Base-by-base conservation (phyloP, 2,888 invertebrate genomes). In the Acrocyrtus sp. region DNA sequence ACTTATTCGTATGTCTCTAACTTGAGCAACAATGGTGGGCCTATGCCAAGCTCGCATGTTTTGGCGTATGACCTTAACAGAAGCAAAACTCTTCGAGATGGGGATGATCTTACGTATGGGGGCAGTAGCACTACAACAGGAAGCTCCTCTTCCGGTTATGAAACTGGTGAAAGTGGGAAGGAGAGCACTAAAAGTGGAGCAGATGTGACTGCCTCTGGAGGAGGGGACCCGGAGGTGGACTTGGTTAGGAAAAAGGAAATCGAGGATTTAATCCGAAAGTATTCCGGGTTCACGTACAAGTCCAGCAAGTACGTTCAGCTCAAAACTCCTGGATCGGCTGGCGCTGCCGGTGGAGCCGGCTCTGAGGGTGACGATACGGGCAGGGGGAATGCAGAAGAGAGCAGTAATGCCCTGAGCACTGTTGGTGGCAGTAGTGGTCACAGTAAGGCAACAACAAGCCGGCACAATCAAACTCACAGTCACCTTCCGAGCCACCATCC, bases 241-340 rank as follows among this genome's bases (percentile, higher is more conserved):
- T 88, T 88, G 78, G 93, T 94, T 79, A 87, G 94, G 50, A 92
- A 93, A 83, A 93, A 93, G 82, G 94, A 94, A 83, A 92, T 93
- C 72, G 91, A 92, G 83, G 90, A 90, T 81, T 86, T 94, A 72
- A 92, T 93, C 74, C 88, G 91, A 87, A 94, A 93, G 84, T 94
- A 94, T 84, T 90, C 92, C 29, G 92, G 91, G 51, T 85, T 93
- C 82, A 88, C 88, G 68, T 91, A 90, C 84, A 89, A 87, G 21
- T 76, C 76, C 0, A 78, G 75, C 24, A 78, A 78, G 47, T 78
- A 78, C 65, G 78, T 78, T 4, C 76, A 76, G 58, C 57, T 76
- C 17, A 76, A 78, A 54, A 51, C 76, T 66, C 78, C 82, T 41
- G 72, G 73, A 34, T 72, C 61, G 74, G 47, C 61, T 73, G 74